Conservation (phyloP, 1,140 invertebrate genomes). For the Temnothorax nylanderi region DNA sequence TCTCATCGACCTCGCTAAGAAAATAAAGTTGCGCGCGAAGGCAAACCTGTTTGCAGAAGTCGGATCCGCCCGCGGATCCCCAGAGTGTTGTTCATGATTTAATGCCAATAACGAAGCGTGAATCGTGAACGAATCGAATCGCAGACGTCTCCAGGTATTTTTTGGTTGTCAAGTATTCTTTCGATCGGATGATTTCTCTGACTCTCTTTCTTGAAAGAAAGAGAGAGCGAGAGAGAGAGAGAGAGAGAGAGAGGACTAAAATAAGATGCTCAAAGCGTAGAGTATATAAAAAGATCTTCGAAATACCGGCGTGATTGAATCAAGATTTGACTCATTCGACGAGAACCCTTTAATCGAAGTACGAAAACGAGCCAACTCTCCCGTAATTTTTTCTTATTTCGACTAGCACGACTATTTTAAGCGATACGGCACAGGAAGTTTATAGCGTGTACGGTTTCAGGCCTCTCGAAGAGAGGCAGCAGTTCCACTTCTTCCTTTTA, state of each 20-base stretch:
- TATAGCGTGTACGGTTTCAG: conserved; percentile 69
- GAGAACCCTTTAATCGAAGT: conserved; percentile 61
- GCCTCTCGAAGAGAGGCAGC: conserved; percentile 49
- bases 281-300: not conserved
- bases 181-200: conserved; percentile 39
- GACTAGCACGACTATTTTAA: conserved; percentile 68
- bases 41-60: conserved; percentile 75
- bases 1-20: conserved; percentile 32
- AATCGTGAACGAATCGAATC: conserved; percentile 71
- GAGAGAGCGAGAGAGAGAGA: not conserved
- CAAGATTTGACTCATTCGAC: conserved; percentile 22
- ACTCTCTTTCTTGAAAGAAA: not conserved
- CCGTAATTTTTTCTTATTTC: conserved; percentile 33
- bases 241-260: not conserved
- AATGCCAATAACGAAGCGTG: conserved; percentile 74
- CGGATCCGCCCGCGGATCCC: conserved; percentile 68
- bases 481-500: conserved; percentile 47
- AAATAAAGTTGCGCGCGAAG: conserved; percentile 51
- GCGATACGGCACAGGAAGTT: conserved; percentile 70
- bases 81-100: conserved; percentile 71
- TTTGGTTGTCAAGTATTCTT: conserved; percentile 51
- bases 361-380: conserved; percentile 57
- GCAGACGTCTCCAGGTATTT: conserved; percentile 65
- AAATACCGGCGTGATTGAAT: not conserved
- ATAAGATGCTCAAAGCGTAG: not conserved